A percentile compares a stretch with the other conserved stretches of the same genome.
These are phyloP conservation scores for Zaprionus gabonicus DNA, from an alignment of 1,140 invertebrate species.

Conservation along the genomic window DNA sequence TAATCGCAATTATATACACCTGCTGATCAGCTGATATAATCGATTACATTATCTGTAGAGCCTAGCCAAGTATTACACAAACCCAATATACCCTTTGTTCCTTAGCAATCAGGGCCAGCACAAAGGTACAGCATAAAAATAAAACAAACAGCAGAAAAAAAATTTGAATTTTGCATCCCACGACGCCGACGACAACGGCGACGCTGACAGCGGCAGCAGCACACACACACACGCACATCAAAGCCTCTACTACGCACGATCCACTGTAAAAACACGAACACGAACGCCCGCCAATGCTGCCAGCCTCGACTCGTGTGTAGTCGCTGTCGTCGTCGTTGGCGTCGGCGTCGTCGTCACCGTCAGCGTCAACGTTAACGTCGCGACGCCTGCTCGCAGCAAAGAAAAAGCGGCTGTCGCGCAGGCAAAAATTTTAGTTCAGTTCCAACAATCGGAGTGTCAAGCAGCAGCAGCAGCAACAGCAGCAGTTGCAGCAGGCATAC, in stretches of 20 bases:
- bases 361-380: constrained; percentile 29
- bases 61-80: not conserved
- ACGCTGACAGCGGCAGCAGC: constrained; percentile 2
- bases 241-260: constrained; percentile 16
- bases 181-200: constrained; percentile 30
- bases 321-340: not conserved
- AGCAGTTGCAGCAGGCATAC: constrained; percentile 16
- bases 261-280: constrained; percentile 42
- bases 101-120: constrained; percentile 13
- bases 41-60: not conserved
- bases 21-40: not conserved
- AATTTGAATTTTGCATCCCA: constrained; percentile 79
- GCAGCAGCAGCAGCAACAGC: constrained; percentile 19
- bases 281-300: constrained; percentile 37
- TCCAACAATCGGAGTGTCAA: constrained; percentile 71
- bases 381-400: constrained; percentile 54
- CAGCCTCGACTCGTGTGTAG: constrained; percentile 6
- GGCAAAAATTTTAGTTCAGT: constrained; percentile 75
- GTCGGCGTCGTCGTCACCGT: constrained; percentile 9
- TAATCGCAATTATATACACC: constrained; percentile 1
- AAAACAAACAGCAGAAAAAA: constrained; percentile 53
- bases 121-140: constrained; percentile 73
- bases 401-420: constrained; percentile 68
- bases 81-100: constrained; percentile 27
- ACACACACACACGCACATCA: not conserved